Conservation (phyloP, 2,888 invertebrate species). For the Hermaeophaga mercurialis region DNA sequence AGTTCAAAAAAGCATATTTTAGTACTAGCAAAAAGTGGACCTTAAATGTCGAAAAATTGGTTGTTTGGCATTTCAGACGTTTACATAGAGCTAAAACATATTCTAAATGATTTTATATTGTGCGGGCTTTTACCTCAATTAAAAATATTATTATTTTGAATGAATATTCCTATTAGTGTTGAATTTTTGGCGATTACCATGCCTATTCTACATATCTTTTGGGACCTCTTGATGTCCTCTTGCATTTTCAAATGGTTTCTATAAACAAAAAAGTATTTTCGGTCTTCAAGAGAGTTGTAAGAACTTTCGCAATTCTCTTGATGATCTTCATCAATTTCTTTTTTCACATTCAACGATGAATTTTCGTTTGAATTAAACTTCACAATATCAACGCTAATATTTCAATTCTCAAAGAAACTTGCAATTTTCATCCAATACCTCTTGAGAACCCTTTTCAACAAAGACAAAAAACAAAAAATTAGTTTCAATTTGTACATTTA, state of each 20-base stretch:
- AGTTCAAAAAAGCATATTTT: too few relatives aligned
- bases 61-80: too few relatives aligned
- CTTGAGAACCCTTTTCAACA: slow-evolving; percentile 83
- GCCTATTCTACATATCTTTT: background rate
- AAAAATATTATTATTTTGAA: too few relatives aligned
- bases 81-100: too few relatives aligned
- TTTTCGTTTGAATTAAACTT: slow-evolving; percentile 39
- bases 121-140: too few relatives aligned
- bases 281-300: slow-evolving; percentile 54
- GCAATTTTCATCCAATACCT: slow-evolving; percentile 75
- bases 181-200: background rate
- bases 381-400: slow-evolving; percentile 35
- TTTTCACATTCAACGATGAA: slow-evolving; percentile 35
- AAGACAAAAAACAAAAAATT: slow-evolving; percentile 70
- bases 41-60: too few relatives aligned
- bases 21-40: too few relatives aligned
- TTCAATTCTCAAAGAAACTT: slow-evolving; percentile 47
- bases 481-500: slow-evolving; percentile 43
- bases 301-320: slow-evolving; percentile 52
- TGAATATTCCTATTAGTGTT: too few relatives aligned
- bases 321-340: slow-evolving; percentile 41
- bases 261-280: slow-evolving; percentile 43
- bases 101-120: too few relatives aligned
- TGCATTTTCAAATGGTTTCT: slow-evolving; percentile 44
- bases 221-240: slow-evolving; percentile 22